Percentiles rank a stretch among this genome's conserved stretches.
Conservation (phyloP, 2,888 invertebrate species). For the Pediacus dermestoides region DNA sequence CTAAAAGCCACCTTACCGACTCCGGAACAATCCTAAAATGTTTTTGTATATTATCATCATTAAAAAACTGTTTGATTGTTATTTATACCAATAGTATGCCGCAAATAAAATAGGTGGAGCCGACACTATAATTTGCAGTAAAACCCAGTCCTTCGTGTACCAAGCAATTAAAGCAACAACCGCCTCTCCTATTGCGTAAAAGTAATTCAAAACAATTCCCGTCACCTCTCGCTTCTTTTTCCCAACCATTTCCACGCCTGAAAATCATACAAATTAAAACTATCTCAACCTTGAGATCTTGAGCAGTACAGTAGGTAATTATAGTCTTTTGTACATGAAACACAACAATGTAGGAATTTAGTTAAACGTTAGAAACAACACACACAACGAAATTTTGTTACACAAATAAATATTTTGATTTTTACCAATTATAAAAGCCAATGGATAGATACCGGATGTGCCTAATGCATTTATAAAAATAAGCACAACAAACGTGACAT, state of each 20-base stretch:
- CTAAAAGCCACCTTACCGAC: constrained; percentile 64
- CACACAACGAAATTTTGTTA: no score
- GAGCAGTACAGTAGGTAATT: no score
- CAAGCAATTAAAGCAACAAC: constrained; percentile 59
- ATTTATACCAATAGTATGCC: constrained; percentile 55
- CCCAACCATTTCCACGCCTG: constrained; percentile 64
- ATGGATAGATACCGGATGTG: constrained; percentile 59
- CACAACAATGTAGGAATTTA: no score
- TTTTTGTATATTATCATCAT: constrained; percentile 1
- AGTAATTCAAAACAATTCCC: constrained; percentile 60
- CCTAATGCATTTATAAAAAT: constrained; percentile 59
- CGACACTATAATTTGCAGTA: constrained; percentile 57
- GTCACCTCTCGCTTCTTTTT: constrained; percentile 60
- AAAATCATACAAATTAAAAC: constrained; percentile 20
- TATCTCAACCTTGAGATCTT: no score
- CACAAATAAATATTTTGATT: constrained; percentile 9
- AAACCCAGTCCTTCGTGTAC: constrained; percentile 59
- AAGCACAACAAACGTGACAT: constrained; percentile 53
- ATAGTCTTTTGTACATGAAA: no score
- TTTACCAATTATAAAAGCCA: constrained; percentile 58
- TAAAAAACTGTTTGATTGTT: not conserved
- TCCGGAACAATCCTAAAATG: constrained; percentile 57
- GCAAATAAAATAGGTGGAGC: constrained; percentile 59
- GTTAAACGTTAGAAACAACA: no score
- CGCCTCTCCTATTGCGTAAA: constrained; percentile 64